Percentiles rank a stretch among this genome's conserved stretches.
phyloP scores from a whole-genome alignment of 1,140 invertebrate species.

The Dendrolimus punctatus region DNA sequence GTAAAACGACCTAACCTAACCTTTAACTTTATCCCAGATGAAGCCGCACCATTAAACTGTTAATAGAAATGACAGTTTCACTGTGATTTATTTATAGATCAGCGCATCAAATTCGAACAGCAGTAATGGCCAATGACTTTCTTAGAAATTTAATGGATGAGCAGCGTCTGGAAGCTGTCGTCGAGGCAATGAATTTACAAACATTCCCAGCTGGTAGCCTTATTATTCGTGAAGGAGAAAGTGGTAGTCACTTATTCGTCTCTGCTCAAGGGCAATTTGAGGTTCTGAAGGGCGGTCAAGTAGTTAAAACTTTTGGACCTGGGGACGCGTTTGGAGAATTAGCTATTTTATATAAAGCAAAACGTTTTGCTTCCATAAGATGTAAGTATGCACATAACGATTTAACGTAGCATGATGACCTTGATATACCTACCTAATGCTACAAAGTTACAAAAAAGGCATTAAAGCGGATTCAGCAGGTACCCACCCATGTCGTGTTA shows the following conservation, averaged over 20 bases:
- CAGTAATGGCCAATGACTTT: constrained; percentile 91
- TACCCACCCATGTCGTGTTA: no score
- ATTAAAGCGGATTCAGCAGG: no score
- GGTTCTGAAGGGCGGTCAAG: constrained; percentile 85
- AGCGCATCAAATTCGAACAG: constrained; percentile 69
- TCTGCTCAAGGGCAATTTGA: constrained; percentile 89
- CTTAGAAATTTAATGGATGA: constrained; percentile 91
- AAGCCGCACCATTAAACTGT: not conserved
- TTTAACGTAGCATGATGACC: not conserved
- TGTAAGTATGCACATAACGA: constrained; percentile 72
- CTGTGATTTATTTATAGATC: constrained; percentile 42
- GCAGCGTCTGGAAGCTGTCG: constrained; percentile 86
- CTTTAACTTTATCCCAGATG: no score
- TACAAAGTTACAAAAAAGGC: no score
- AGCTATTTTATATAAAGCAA: constrained; percentile 94
- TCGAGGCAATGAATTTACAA: constrained; percentile 92
- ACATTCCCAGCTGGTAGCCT: constrained; percentile 81
- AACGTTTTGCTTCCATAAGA: constrained; percentile 87
- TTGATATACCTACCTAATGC: no score
- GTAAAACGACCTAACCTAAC: no score
- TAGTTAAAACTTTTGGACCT: constrained; percentile 84
- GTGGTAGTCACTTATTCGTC: constrained; percentile 85
- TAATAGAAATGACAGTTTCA: not conserved
- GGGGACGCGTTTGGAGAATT: constrained; percentile 95
- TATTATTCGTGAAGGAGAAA: constrained; percentile 91